Evolutionary conservation across 2,888 invertebrate species (phyloP).

Genomic region (Amphipyra berbera): DNA sequence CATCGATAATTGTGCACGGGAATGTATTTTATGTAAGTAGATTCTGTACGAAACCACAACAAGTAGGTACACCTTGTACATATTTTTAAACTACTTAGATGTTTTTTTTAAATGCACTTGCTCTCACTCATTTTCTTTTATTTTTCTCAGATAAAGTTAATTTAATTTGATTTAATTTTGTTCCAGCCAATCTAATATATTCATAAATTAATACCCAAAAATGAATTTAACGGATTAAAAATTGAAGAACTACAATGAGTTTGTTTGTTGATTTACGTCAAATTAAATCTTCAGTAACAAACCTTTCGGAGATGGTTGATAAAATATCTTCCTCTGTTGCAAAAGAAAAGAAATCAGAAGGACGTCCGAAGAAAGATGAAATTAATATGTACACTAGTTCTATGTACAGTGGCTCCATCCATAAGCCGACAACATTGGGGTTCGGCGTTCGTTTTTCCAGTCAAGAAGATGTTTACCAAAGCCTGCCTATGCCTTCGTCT

Average conservation of each 20-base stretch:
- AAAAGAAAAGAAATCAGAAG: conserved; percentile 72
- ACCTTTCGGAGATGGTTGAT: conserved; percentile 86
- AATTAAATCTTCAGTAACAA: conserved; percentile 86
- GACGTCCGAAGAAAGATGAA: conserved; percentile 71
- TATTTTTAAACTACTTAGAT: background rate
- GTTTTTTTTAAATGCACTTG: conserved; percentile 12
- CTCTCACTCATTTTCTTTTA: background rate
- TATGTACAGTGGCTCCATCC: conserved; percentile 79
- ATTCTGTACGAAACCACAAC: background rate
- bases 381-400: conserved; percentile 74
- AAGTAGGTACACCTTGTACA: background rate
- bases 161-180: conserved; percentile 33
- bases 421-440: conserved; percentile 82
- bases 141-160: background rate
- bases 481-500: conserved; percentile 86
- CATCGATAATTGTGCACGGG: conserved; percentile 11
- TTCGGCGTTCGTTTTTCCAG: conserved; percentile 87
- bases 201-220: conserved; percentile 43
- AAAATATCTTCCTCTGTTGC: conserved; percentile 79
- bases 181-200: conserved; percentile 51
- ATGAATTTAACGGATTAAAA: conserved; percentile 42
- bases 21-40: background rate
- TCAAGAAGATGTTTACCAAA: conserved; percentile 84
- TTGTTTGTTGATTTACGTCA: conserved; percentile 87
- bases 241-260: conserved; percentile 74